These are phyloP conservation scores for Drosophila koepferae DNA, from an alignment of 2,888 invertebrate species.

Conservation along the genomic window DNA sequence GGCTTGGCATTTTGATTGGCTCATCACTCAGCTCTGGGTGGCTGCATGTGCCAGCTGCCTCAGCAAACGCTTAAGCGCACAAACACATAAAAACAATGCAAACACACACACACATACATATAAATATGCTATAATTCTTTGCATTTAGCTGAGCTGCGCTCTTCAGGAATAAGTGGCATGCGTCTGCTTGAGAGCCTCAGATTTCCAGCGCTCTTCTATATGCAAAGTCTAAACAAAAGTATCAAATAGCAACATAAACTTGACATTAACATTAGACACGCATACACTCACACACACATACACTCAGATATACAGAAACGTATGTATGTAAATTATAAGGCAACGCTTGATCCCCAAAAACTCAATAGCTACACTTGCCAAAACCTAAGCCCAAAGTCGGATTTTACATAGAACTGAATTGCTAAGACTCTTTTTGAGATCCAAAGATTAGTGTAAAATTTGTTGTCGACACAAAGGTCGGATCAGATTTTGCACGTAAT, in stretches of 20 bases:
- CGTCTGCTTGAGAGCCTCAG: conserved; percentile 14
- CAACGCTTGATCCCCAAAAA: conserved; percentile 50
- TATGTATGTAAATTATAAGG: conserved; percentile 46
- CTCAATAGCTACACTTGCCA: conserved; percentile 27
- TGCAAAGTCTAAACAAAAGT: conserved; percentile 65
- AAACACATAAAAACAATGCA: conserved; percentile 5
- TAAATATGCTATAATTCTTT: conserved; percentile 44
- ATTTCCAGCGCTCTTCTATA: conserved; percentile 46
- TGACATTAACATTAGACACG: conserved; percentile 37
- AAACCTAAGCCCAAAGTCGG: conserved; percentile 77
- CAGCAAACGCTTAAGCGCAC: conserved; percentile 24
- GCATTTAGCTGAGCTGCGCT: conserved; percentile 62
- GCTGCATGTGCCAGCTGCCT: conserved; percentile 24
- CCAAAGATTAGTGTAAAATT: conserved; percentile 42
- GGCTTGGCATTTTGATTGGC: conserved; percentile 65
- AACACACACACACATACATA: conserved; percentile 6
- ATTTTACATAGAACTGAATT: conserved; percentile 80
- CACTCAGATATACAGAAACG: conserved; percentile 1
- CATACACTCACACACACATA: conserved; percentile 12
- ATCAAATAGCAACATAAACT: conserved; percentile 33
- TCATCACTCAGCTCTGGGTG: conserved; percentile 44
- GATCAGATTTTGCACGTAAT: conserved; percentile 24
- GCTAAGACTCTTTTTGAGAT: conserved; percentile 20
- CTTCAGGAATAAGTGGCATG: conserved; percentile 2
- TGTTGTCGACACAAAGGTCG: not conserved